Evolutionary conservation across 2,113 vertebrate species (phyloP).

Genomic region (Elanoides forficatus): DNA sequence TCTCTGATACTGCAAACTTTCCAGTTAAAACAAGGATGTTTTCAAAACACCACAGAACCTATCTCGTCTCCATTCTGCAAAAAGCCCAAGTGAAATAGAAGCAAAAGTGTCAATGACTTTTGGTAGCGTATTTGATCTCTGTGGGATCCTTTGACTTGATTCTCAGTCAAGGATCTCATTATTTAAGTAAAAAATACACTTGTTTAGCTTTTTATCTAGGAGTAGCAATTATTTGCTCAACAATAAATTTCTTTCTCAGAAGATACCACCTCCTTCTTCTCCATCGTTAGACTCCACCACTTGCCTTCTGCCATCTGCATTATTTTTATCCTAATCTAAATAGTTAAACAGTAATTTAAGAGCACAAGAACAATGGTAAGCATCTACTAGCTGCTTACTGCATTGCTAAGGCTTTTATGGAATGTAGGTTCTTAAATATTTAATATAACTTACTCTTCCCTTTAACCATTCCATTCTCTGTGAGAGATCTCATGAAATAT

Average conservation of each 20-base stretch:
- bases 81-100: not conserved
- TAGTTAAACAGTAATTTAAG: not conserved
- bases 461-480: constrained; percentile 1
- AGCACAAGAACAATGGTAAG: not conserved
- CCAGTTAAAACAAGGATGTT: not conserved
- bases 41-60: not conserved
- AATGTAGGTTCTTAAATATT: constrained; percentile 16
- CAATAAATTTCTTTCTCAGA: not conserved
- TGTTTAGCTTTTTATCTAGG: not conserved
- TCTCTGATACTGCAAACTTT: not conserved
- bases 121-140: not conserved
- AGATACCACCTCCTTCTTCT: not conserved
- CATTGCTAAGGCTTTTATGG: not conserved
- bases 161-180: not conserved
- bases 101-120: not conserved
- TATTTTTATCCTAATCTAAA: not conserved
- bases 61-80: not conserved
- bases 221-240: not conserved
- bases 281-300: not conserved
- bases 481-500: constrained; percentile 22
- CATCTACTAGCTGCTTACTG: not conserved
- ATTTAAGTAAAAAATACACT: not conserved
- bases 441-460: not conserved
- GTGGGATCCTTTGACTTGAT: not conserved
- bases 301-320: not conserved